phyloP scores from a whole-genome alignment of 1,140 invertebrate genomes.

The Drosophila oshimai region DNA sequence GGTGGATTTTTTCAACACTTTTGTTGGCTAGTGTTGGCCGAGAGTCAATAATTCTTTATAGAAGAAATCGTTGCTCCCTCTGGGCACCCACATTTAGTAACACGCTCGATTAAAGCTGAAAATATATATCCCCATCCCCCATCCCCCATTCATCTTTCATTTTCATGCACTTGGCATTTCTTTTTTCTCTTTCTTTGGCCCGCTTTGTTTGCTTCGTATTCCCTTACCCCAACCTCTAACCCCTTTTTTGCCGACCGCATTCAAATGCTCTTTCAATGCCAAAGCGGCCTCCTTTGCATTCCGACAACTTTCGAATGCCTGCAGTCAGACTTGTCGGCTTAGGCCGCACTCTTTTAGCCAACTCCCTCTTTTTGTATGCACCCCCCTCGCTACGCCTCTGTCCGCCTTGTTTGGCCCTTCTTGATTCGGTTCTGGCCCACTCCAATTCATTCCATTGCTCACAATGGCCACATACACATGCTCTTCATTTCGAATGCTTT shows the following conservation, averaged over 20 bases:
- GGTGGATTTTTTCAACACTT: neutral
- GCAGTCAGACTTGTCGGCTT: conserved; percentile 76
- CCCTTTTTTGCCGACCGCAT: conserved; percentile 9
- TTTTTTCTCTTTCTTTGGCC: conserved; percentile 31
- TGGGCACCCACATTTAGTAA: conserved; percentile 24
- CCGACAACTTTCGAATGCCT: conserved; percentile 43
- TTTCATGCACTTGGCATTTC: conserved; percentile 73
- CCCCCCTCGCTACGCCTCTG: neutral
- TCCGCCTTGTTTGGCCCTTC: neutral
- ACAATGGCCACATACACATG: conserved; percentile 63
- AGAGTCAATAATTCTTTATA: conserved; percentile 40
- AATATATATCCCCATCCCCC: conserved; percentile 2
- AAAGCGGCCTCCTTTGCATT: conserved; percentile 60
- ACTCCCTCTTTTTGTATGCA: conserved; percentile 6
- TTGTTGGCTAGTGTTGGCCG: conserved; percentile 6
- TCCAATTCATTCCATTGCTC: neutral
- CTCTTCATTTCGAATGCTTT: conserved; percentile 71
- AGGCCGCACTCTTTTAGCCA: conserved; percentile 30
- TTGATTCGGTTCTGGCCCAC: conserved; percentile 15
- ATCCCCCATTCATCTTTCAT: conserved; percentile 31
- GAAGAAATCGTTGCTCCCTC: conserved; percentile 19
- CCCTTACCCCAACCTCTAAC: neutral
- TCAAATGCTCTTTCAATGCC: conserved; percentile 75
- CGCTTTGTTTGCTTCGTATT: conserved; percentile 36
- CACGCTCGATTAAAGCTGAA: conserved; percentile 73